A percentile compares a stretch with the other conserved stretches of the same genome.
Conservation (phyloP, 1,140 invertebrate genomes). For the Bombyx mandarina region DNA sequence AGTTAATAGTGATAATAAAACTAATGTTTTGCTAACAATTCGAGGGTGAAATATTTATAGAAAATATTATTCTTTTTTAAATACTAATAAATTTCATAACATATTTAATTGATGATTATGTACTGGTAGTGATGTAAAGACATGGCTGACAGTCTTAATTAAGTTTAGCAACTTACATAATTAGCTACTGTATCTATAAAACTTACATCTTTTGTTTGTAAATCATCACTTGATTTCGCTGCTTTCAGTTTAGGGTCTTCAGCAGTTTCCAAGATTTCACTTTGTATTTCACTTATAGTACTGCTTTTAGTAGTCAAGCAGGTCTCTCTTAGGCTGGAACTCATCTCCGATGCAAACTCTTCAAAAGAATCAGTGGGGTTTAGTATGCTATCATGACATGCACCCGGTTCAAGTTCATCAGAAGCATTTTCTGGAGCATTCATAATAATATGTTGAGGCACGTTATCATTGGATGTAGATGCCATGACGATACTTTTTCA, state of each 20-base stretch:
- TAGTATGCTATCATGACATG: conserved; percentile 74
- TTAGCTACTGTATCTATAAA: neutral
- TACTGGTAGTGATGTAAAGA: no score
- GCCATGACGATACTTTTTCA: conserved; percentile 32
- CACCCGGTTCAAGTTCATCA: conserved; percentile 46
- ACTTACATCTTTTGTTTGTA: conserved; percentile 52
- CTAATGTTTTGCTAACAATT: no score
- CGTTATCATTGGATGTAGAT: conserved; percentile 47
- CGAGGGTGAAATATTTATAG: no score
- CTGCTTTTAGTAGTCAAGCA: conserved; percentile 54
- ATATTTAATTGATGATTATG: no score
- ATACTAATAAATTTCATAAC: no score
- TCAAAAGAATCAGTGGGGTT: conserved; percentile 79
- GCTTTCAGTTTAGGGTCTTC: conserved; percentile 46
- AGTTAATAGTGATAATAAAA: no score
- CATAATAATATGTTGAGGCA: conserved; percentile 13
- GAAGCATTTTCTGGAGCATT: conserved; percentile 22
- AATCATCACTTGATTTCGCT: conserved; percentile 52
- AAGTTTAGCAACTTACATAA: no score
- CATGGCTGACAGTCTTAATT: no score
- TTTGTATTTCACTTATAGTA: conserved; percentile 73
- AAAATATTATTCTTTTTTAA: no score
- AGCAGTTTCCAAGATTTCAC: conserved; percentile 43
- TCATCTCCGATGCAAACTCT: conserved; percentile 78
- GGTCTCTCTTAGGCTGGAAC: conserved; percentile 72